Percentiles rank a stretch among this genome's conserved stretches.
Conservation (phyloP, 2,888 invertebrate species). For the Heteromyza rotundicornis region DNA sequence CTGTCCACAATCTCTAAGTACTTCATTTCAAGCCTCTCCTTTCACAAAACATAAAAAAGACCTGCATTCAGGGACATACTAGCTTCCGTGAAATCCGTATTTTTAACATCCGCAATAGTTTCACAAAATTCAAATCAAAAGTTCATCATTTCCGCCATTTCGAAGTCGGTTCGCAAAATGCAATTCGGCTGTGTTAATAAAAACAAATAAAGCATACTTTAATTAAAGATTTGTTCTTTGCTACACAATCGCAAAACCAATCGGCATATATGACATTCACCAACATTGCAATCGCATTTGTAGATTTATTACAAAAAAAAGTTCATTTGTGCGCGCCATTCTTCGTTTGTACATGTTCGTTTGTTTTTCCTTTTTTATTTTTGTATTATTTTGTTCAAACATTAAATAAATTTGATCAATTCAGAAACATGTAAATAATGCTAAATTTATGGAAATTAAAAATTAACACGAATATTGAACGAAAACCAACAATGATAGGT, state of each 20-base stretch:
- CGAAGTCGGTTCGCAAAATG: too few species aligned
- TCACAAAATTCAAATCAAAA: too few species aligned
- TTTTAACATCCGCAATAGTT: too few species aligned
- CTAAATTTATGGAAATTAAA: conserved; percentile 10
- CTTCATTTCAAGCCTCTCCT: too few species aligned
- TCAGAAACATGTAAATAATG: conserved; percentile 27
- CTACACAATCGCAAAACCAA: conserved; percentile 38
- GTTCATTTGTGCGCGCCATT: background rate
- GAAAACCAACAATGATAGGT: conserved; percentile 20
- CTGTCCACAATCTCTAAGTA: too few species aligned
- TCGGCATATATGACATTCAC: conserved; percentile 61
- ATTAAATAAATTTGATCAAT: conserved; percentile 10
- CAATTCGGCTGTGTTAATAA: background rate
- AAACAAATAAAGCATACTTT: background rate
- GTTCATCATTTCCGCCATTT: too few species aligned
- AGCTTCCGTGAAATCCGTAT: too few species aligned
- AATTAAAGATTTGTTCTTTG: too few species aligned
- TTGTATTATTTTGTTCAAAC: background rate
- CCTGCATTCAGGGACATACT: too few species aligned
- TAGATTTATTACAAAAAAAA: background rate
- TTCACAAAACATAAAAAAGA: too few species aligned
- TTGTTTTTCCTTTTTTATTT: background rate
- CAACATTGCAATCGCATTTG: conserved; percentile 37
- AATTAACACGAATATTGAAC: conserved; percentile 19
- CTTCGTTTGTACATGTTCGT: background rate